Evolutionary conservation across 1,140 invertebrate species (phyloP).

Genomic region (Acarapis woodi): DNA sequence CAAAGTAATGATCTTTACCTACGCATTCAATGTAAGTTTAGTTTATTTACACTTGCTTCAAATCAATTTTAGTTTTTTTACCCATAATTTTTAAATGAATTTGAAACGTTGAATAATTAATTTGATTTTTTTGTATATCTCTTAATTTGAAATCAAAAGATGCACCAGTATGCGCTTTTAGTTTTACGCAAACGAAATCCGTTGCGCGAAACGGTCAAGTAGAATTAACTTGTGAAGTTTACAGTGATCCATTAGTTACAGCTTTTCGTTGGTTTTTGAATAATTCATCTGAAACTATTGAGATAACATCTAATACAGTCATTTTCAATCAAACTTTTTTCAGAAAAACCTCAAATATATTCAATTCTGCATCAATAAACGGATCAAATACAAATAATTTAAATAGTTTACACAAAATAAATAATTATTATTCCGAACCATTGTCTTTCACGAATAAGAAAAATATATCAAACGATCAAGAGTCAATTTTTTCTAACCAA

Average conservation of each 20-base stretch:
- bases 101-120: no score
- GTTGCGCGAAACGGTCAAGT: conserved; percentile 60
- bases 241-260: conserved; percentile 33
- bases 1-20: conserved; percentile 45
- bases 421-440: no score
- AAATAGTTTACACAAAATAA: background rate
- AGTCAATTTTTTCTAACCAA: no score
- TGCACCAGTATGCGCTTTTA: background rate
- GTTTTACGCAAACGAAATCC: no score
- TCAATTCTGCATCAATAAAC: conserved; percentile 12
- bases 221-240: conserved; percentile 45
- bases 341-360: conserved; percentile 11
- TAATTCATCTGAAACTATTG: conserved; percentile 25
- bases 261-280: conserved; percentile 15
- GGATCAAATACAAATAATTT: conserved; percentile 1
- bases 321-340: conserved; percentile 10
- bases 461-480: no score
- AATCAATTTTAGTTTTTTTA: background rate
- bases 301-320: conserved; percentile 25
- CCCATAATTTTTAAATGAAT: background rate
- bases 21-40: conserved; percentile 56
- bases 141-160: background rate
- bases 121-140: no score
- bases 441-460: no score
- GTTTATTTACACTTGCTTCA: background rate